These are phyloP conservation scores for Eumeta japonica DNA, from an alignment of 1,140 invertebrate species.

Conservation along the genomic window DNA sequence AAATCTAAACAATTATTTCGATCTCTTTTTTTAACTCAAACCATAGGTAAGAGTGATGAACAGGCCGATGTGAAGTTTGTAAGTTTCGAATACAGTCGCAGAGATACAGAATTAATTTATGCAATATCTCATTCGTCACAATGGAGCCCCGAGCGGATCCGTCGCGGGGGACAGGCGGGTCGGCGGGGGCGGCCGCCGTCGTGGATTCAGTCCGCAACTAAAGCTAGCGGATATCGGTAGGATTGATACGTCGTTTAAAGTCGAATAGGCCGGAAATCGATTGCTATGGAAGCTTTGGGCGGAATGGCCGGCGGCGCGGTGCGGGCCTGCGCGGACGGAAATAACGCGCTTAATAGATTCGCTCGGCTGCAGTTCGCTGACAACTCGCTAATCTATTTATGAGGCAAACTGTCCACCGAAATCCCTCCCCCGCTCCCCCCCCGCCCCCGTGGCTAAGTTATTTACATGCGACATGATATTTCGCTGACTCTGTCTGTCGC, in stretches of 20 bases:
- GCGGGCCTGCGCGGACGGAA: slow-evolving; percentile 28
- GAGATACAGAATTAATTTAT: too few relatives aligned
- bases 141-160: too few relatives aligned
- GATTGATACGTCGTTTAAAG: slow-evolving; percentile 51
- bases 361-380: slow-evolving; percentile 36
- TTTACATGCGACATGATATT: background rate
- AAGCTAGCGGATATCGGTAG: slow-evolving; percentile 42
- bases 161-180: too few relatives aligned
- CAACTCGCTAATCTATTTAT: slow-evolving; percentile 52
- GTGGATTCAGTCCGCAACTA: slow-evolving; percentile 44
- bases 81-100: too few relatives aligned
- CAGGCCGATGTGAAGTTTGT: too few relatives aligned
- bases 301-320: slow-evolving; percentile 30
- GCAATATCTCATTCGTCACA: too few relatives aligned
- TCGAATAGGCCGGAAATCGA: slow-evolving; percentile 56
- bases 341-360: slow-evolving; percentile 53
- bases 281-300: slow-evolving; percentile 47
- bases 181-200: too few relatives aligned
- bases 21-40: too few relatives aligned
- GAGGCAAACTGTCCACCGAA: slow-evolving; percentile 25
- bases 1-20: too few relatives aligned
- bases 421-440: slow-evolving; percentile 9
- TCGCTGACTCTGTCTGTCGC: too few relatives aligned
- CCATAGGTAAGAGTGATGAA: too few relatives aligned
- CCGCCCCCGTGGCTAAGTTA: background rate